phyloP scores from a whole-genome alignment of 2,888 invertebrate genomes.

The Troglohyphantes excavatus region DNA sequence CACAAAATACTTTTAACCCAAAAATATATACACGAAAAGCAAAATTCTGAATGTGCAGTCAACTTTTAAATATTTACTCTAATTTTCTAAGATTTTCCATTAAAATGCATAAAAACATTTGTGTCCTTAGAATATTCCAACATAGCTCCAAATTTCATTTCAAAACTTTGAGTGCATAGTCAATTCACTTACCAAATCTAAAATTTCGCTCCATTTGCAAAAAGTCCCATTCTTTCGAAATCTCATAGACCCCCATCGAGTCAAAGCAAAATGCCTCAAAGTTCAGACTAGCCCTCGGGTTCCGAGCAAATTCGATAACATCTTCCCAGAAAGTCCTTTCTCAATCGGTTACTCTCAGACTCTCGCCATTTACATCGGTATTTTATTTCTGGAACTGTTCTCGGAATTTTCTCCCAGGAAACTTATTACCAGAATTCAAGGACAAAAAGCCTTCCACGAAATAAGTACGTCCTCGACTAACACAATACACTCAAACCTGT shows the following conservation, averaged over 20 bases:
- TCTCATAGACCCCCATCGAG: not conserved
- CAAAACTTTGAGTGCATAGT: conserved; percentile 6
- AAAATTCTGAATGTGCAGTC: too few species aligned
- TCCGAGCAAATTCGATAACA: conserved; percentile 38
- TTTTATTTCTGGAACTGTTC: conserved; percentile 39
- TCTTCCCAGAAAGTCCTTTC: conserved; percentile 19
- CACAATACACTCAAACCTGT: too few species aligned
- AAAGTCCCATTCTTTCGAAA: not conserved
- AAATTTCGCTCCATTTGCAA: not conserved
- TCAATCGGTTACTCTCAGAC: conserved; percentile 8
- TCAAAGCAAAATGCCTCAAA: not conserved
- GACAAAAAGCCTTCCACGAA: not conserved
- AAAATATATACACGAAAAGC: too few species aligned
- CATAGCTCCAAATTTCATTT: not conserved
- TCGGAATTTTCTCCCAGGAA: conserved; percentile 21
- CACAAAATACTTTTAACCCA: too few species aligned
- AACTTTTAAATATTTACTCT: too few species aligned
- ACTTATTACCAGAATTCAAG: conserved; percentile 34
- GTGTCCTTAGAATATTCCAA: too few species aligned
- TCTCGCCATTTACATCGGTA: conserved; percentile 42
- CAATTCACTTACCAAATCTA: conserved; percentile 29
- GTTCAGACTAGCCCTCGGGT: not conserved
- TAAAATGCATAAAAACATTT: too few species aligned
- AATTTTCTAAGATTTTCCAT: too few species aligned
- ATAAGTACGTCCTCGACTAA: conserved; percentile 12